phyloP scores from a whole-genome alignment of 2,888 invertebrate species.

The Chalcosyrphus nemorum region DNA sequence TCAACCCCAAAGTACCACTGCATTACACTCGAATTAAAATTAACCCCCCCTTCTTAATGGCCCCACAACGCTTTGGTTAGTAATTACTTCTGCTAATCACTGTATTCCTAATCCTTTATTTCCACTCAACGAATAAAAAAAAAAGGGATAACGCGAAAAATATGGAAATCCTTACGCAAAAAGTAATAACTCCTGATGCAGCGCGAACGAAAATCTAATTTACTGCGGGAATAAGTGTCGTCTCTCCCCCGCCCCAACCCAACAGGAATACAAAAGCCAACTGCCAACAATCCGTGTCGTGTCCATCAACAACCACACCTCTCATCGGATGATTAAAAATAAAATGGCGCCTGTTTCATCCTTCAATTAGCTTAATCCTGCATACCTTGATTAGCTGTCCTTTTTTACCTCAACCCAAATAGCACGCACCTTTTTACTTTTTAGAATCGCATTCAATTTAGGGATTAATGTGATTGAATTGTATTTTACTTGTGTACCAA shows the following conservation, averaged over 20 bases:
- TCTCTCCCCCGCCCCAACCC: no score
- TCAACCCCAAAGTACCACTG: conserved; percentile 15
- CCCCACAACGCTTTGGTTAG: neutral
- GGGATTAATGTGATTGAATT: conserved; percentile 58
- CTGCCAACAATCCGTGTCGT: neutral
- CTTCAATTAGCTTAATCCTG: conserved; percentile 39
- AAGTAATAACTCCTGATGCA: conserved; percentile 16
- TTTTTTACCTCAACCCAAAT: neutral
- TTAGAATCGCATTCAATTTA: conserved; percentile 35
- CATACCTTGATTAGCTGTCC: conserved; percentile 8
- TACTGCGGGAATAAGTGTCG: neutral
- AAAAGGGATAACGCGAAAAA: conserved; percentile 12
- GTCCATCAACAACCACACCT: conserved; percentile 12
- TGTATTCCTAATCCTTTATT: conserved; percentile 35
- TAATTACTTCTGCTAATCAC: conserved; percentile 43
- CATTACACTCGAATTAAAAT: conserved; percentile 33
- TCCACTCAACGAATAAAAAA: neutral
- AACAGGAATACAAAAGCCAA: neutral
- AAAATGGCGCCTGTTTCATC: conserved; percentile 23
- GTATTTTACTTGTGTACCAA: conserved; percentile 5
- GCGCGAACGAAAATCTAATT: conserved; percentile 27
- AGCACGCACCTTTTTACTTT: neutral
- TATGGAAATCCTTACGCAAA: conserved; percentile 19
- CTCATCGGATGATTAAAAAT: conserved; percentile 8
- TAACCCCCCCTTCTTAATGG: conserved; percentile 20